Evolutionary conservation across 2,113 vertebrate genomes (phyloP).

Genomic region (Cryptotis parvus): DNA sequence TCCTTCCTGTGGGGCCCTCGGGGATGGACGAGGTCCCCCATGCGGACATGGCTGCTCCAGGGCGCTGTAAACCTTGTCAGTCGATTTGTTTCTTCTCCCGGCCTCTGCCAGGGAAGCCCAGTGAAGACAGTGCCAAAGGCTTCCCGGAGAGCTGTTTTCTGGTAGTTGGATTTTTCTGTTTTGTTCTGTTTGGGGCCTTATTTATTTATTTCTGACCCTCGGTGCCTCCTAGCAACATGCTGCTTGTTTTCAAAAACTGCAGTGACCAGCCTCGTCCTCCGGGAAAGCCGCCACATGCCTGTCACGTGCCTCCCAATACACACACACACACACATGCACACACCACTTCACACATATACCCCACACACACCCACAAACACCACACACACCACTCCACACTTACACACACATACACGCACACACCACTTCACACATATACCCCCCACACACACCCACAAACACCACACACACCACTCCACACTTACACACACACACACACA

Average conservation of each 20-base stretch:
- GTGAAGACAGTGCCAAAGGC: slow-evolving; percentile 47
- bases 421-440: neutral
- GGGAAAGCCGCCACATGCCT: neutral
- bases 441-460: neutral
- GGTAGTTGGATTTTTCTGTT: slow-evolving; percentile 16
- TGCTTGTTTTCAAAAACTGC: slow-evolving; percentile 45
- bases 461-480: neutral
- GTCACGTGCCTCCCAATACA: no score
- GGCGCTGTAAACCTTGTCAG: neutral
- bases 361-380: neutral
- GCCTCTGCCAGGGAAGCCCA: slow-evolving; percentile 42
- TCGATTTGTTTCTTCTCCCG: neutral
- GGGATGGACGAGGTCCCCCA: neutral
- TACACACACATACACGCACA: neutral
- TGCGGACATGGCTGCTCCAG: no score
- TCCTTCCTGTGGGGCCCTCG: no score
- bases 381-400: no score
- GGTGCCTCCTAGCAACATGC: slow-evolving; percentile 59
- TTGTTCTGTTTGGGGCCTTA: slow-evolving; percentile 42
- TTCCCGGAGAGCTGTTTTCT: slow-evolving; percentile 64
- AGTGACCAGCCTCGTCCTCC: neutral
- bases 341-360: neutral
- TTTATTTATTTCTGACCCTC: neutral
- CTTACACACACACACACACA: no score
- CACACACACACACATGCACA: neutral